Conservation (phyloP, 2,888 invertebrate species). For the Molanna angustata region DNA sequence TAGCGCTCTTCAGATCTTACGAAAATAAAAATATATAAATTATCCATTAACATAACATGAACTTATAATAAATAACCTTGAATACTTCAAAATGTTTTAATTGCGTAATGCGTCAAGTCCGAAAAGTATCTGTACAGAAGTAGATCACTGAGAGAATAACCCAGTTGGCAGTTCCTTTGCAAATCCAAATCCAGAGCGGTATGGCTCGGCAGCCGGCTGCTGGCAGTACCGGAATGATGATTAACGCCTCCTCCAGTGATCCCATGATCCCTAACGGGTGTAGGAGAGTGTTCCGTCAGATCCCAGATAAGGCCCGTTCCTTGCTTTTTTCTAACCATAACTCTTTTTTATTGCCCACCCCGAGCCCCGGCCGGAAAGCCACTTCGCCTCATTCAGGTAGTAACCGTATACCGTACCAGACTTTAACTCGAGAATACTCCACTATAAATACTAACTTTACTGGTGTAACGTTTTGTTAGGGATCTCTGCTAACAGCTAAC, state of each 20-base stretch:
- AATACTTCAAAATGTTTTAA: no score
- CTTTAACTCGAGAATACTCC: conserved; percentile 2
- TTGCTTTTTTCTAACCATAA: conserved; percentile 48
- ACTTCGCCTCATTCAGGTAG: conserved; percentile 26
- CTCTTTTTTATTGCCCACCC: conserved; percentile 55
- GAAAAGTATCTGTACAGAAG: neutral
- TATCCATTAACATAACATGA: no score
- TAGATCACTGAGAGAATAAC: conserved; percentile 10
- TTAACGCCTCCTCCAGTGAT: conserved; percentile 30
- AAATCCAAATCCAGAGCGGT: conserved; percentile 4
- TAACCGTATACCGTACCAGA: no score
- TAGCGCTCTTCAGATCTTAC: no score
- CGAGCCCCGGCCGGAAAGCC: conserved; percentile 21
- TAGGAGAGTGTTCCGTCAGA: conserved; percentile 27
- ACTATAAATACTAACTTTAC: conserved; percentile 13
- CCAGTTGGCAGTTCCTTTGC: conserved; percentile 7
- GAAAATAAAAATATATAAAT: no score
- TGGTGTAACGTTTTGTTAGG: conserved; percentile 11
- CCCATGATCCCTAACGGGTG: conserved; percentile 28
- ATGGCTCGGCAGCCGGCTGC: neutral
- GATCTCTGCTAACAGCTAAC: no score
- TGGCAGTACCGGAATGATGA: conserved; percentile 25
- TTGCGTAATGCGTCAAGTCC: no score
- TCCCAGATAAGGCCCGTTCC: conserved; percentile 29
- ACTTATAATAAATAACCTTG: no score